Conservation (phyloP, 2,797 vertebrate genomes). For the Sebastes miniatus region DNA sequence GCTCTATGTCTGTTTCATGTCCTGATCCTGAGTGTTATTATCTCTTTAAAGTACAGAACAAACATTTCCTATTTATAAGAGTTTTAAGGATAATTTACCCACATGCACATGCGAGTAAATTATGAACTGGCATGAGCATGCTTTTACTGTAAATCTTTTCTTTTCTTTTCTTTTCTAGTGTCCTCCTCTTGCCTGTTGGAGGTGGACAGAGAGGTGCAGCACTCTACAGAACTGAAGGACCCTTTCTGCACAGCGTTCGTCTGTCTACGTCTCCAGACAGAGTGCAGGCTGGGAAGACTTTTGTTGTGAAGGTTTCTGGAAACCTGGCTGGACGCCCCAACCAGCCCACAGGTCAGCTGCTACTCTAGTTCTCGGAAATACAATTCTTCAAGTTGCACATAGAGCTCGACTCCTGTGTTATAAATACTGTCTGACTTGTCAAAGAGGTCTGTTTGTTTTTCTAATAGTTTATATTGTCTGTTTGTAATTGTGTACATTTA, state of each 20-base stretch:
- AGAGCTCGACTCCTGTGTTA: background rate
- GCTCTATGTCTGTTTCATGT: background rate
- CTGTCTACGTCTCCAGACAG: conserved; percentile 44
- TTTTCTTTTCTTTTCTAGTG: conserved; percentile 10
- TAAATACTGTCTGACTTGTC: background rate
- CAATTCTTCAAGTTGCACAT: background rate
- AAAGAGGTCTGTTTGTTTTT: background rate
- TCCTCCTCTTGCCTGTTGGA: conserved; percentile 46
- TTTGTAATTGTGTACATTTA: background rate
- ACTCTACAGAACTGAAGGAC: conserved; percentile 62
- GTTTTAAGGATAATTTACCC: background rate
- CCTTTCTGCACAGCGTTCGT: conserved; percentile 61
- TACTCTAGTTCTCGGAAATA: conserved; percentile 2
- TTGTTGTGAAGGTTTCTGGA: conserved; percentile 63
- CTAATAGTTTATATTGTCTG: background rate
- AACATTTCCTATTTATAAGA: too few species aligned
- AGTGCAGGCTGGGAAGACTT: conserved; percentile 46
- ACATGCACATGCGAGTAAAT: background rate
- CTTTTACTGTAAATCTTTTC: background rate
- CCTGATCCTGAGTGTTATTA: background rate
- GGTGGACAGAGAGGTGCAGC: conserved; percentile 24
- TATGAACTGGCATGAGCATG: background rate
- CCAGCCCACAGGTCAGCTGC: conserved; percentile 66
- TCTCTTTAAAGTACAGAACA: too few species aligned
- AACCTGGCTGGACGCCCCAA: conserved; percentile 49